Percentiles rank a stretch among this genome's conserved stretches.
phyloP scores from a whole-genome alignment of 2,888 invertebrate species.

The Uropetala carovei region DNA sequence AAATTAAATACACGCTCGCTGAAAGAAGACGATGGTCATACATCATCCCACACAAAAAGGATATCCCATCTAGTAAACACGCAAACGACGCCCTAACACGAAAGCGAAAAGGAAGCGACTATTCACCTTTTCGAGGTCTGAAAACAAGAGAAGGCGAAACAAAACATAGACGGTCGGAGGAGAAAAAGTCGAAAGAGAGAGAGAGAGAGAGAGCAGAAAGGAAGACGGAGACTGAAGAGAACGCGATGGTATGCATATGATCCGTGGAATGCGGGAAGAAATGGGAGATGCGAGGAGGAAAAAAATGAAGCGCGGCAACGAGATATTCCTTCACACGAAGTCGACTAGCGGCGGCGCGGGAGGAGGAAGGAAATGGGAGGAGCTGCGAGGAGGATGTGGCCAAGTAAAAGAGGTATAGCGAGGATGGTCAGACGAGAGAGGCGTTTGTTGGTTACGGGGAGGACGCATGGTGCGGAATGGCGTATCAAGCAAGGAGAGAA shows the following conservation, averaged over 20 bases:
- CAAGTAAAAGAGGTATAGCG: neutral
- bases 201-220: too few relatives aligned
- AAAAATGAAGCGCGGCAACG: neutral
- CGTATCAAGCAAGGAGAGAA: neutral
- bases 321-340: neutral
- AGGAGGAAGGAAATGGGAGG: constrained; percentile 17
- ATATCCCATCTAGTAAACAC: too few relatives aligned
- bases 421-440: neutral
- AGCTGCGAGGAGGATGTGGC: neutral
- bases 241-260: neutral
- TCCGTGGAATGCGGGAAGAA: neutral
- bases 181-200: too few relatives aligned
- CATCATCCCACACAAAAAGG: too few relatives aligned
- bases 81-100: too few relatives aligned
- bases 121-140: too few relatives aligned
- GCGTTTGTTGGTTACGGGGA: neutral
- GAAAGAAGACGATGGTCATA: too few relatives aligned
- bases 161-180: too few relatives aligned
- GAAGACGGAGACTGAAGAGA: neutral
- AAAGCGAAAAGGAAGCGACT: too few relatives aligned
- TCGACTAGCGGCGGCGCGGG: neutral
- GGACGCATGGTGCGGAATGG: neutral
- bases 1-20: too few relatives aligned
- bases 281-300: neutral
- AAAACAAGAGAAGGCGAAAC: too few relatives aligned